These are phyloP conservation scores for Camponotus pennsylvanicus DNA, from an alignment of 1,140 invertebrate species.

Conservation along the genomic window DNA sequence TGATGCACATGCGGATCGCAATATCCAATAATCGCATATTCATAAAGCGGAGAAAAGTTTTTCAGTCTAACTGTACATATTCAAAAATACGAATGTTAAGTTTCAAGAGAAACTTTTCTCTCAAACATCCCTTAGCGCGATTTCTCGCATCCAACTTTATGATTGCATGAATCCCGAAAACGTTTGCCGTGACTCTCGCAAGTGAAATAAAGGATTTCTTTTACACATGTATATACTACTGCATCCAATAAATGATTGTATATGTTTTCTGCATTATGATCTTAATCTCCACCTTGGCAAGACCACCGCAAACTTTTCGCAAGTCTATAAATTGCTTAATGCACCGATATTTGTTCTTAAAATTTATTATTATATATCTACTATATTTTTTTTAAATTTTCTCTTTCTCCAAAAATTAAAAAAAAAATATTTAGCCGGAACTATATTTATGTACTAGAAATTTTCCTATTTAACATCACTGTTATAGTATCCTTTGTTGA, in stretches of 20 bases:
- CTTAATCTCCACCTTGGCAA: conserved; percentile 62
- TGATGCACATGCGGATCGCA: background rate
- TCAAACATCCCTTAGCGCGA: background rate
- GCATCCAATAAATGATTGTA: conserved; percentile 70
- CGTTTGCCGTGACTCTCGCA: conserved; percentile 50
- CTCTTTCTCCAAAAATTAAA: background rate
- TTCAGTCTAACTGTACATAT: background rate
- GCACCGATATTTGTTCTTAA: background rate
- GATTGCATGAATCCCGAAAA: conserved; percentile 54
- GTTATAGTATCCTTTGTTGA: background rate
- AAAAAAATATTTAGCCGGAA: background rate
- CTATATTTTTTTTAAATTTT: background rate
- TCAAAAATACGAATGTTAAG: background rate
- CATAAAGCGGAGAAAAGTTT: conserved; percentile 21
- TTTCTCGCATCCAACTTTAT: background rate
- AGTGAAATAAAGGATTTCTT: conserved; percentile 43
- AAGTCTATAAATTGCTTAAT: background rate
- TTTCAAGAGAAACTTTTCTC: background rate
- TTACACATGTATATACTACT: conserved; percentile 69
- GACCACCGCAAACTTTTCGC: background rate
- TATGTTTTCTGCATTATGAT: conserved; percentile 69
- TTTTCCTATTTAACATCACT: background rate
- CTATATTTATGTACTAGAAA: background rate
- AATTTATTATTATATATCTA: background rate
- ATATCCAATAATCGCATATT: conserved; percentile 12